phyloP scores from a whole-genome alignment of 2,888 invertebrate species.

The Hypena proboscidalis region DNA sequence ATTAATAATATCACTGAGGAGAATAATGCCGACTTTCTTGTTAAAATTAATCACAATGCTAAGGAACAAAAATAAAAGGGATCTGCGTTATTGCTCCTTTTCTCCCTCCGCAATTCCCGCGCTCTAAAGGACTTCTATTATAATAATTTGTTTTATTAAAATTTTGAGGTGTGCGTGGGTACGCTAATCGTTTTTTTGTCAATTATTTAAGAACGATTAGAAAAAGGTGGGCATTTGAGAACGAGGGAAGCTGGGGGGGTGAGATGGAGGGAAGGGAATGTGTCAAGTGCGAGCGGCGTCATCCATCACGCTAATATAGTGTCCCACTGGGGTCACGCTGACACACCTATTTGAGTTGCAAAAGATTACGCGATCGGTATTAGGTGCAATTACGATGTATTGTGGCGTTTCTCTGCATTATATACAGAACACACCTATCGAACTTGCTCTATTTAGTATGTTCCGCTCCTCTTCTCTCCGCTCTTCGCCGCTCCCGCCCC shows the following conservation, averaged over 20 bases:
- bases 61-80: constrained; percentile 41
- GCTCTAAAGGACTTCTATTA: constrained; percentile 11
- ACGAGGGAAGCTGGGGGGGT: background rate
- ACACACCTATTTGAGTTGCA: constrained; percentile 5
- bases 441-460: constrained; percentile 6
- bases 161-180: background rate
- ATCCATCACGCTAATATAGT: constrained; percentile 1
- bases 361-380: background rate
- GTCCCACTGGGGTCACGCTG: background rate
- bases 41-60: constrained; percentile 48
- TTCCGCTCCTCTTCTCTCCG: background rate
- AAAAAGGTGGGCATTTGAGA: constrained; percentile 12
- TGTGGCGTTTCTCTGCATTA: constrained; percentile 10
- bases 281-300: constrained; percentile 3
- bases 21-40: constrained; percentile 42
- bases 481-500: background rate
- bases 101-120: no score
- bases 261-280: background rate
- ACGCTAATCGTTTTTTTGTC: constrained; percentile 21
- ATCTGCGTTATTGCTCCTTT: constrained; percentile 40
- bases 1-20: constrained; percentile 51
- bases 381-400: constrained; percentile 10
- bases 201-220: constrained; percentile 14
- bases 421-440: constrained; percentile 8
- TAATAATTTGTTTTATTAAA: constrained; percentile 31